These are phyloP conservation scores for Cantharis lateralis DNA, from an alignment of 2,888 invertebrate genomes.

Conservation along the genomic window DNA sequence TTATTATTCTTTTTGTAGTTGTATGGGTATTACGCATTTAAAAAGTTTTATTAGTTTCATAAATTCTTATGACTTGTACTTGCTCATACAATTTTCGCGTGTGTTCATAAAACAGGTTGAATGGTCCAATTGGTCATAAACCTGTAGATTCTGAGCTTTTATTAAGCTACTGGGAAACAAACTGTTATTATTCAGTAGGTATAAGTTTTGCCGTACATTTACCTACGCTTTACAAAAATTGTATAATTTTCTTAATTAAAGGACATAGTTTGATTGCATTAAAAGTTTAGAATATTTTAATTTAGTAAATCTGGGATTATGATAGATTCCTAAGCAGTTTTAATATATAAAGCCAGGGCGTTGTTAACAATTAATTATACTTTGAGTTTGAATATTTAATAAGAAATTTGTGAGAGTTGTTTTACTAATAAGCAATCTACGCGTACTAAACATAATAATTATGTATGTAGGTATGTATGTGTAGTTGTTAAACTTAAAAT, in stretches of 20 bases:
- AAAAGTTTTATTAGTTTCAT: constrained; percentile 1
- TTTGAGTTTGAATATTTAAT: neutral
- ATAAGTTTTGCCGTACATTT: neutral
- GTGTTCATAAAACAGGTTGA: constrained; percentile 8
- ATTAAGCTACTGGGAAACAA: constrained; percentile 2
- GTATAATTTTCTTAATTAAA: neutral
- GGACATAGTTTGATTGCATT: neutral
- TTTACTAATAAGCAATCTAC: neutral
- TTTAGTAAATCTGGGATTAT: neutral
- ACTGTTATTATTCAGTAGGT: neutral
- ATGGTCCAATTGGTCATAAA: constrained; percentile 5
- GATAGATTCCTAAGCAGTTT: neutral
- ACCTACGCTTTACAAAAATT: neutral
- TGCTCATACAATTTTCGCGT: constrained; percentile 1
- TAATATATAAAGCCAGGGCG: neutral
- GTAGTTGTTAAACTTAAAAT: neutral
- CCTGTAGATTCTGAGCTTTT: constrained; percentile 3
- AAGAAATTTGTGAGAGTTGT: neutral
- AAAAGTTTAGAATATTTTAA: neutral
- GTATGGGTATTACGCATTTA: neutral
- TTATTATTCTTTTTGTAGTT: neutral
- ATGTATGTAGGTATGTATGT: too few species aligned
- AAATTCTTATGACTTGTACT: neutral
- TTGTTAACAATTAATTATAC: neutral
- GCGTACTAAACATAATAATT: neutral